Base-by-base conservation (phyloP, 1,140 invertebrate species). In the Monochamus saltuarius region DNA sequence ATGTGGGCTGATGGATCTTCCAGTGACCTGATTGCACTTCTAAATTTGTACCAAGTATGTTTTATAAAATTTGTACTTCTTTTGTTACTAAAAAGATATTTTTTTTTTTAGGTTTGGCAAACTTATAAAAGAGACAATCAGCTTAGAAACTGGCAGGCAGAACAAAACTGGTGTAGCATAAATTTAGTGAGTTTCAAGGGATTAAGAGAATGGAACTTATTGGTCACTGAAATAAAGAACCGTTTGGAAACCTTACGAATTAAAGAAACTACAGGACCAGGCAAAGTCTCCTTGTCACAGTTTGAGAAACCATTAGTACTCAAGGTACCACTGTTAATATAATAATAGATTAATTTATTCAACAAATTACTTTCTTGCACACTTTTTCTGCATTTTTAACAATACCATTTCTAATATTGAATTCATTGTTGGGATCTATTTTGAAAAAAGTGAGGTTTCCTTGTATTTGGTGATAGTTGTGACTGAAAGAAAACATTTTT, bases 21-120 rank as follows among this genome's bases (percentile, higher is more conserved):
- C 37, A 95, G 92, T 68, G 96, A 98, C 77, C 86, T 88, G 56
- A 82, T 97, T 51, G 88, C 92, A 0, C 87, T 89, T 59, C 79
- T 92, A 1, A 89, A 92, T 75, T 88, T 90, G 0, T 97, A 91
- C 72, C 83, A 85, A 69, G 88, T 75, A 52, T 17, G 42, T 36
- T 9, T 42, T 37, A 57, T 49, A n/a, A n/a, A n/a, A n/a, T n/a
- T n/a, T n/a, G 10, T 40, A 40, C 35, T 39, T 13, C 1, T 55
- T 54, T 42, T 55, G 16, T 43, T 60, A 22, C 17, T 22, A 35
- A 19, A 17, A n/a, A n/a, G n/a, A n/a, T n/a, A n/a, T n/a, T n/a
- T 45, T 36, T 53, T 38, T 61, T 22, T 59, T 36, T 57, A 77
- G 75, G 69, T 77, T 11, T 78, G 73, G 73, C 54, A 67, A 56